Conservation (phyloP, 2,888 invertebrate species). For the Ethmia dodecea region DNA sequence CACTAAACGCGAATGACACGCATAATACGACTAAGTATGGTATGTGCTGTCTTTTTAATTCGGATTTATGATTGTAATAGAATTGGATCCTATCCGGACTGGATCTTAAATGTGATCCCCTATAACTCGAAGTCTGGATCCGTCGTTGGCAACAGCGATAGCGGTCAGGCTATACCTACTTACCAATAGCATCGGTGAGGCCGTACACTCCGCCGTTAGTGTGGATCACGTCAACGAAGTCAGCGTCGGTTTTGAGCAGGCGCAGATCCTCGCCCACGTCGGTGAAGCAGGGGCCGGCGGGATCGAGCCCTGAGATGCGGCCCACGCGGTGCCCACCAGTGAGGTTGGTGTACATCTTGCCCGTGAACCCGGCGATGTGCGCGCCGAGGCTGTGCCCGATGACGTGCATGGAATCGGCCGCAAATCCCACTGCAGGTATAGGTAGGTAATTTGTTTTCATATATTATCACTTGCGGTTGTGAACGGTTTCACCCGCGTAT, state of each 20-base stretch:
- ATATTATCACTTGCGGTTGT: no score
- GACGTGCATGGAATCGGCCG: slow-evolving; percentile 45
- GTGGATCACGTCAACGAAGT: slow-evolving; percentile 55
- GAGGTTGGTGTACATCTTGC: slow-evolving; percentile 38
- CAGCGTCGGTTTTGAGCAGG: slow-evolving; percentile 43
- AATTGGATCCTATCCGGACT: no score
- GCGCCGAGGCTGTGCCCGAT: slow-evolving; percentile 65
- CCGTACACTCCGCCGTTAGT: slow-evolving; percentile 56
- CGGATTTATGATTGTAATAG: no score
- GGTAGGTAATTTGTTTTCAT: no score
- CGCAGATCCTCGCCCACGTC: slow-evolving; percentile 33
- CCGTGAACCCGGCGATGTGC: slow-evolving; percentile 57
- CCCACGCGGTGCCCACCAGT: slow-evolving; percentile 39
- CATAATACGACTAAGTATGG: no score
- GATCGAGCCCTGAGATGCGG: slow-evolving; percentile 56
- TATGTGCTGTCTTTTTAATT: no score
- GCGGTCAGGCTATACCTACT: no score
- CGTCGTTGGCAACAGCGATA: no score
- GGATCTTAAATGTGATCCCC: no score
- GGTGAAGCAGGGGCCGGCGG: slow-evolving; percentile 66
- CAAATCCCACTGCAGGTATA: slow-evolving; percentile 51
- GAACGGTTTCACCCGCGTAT: no score
- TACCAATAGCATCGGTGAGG: slow-evolving; percentile 43
- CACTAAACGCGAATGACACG: no score
- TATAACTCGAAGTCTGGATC: no score